Evolutionary conservation across 2,797 vertebrate genomes (phyloP), one percentile per base, ranked within the genome.

Genomic region (Syndactyla subalaris): DNA sequence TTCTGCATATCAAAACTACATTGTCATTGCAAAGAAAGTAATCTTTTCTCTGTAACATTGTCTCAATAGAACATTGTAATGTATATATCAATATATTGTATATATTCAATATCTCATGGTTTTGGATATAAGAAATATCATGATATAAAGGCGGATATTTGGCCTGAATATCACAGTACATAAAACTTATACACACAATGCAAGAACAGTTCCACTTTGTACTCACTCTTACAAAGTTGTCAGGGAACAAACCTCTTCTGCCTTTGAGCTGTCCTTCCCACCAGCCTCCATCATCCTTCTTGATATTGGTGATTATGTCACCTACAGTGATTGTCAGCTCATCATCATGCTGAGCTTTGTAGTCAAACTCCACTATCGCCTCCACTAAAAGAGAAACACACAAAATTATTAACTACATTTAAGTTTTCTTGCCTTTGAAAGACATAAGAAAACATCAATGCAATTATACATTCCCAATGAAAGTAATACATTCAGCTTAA

Each of bases 141-240:
- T 6, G 11, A 79, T 16, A 54, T 24, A 73, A 83, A 92, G 46
- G 73, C 23, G 14, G 48, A 23, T 58, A 63, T 27, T 81, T 41
- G 86, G 30, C 51, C 62, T 43, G 15, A 92, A 46, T 36, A 76
- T 48, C 55, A 84, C 20, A 79, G 34, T 46, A 88, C 34, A 86
- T 23, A 57, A 82, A 92, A 93, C 29, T 15, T 96, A 94, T 45
- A 94, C 23, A 92, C 51, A 91, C 95, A 94, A 97, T 86, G 96
- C 93, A 90, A 96, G 97, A 98, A 97, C 94, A 87, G 93, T 97
- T 97, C 95, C 94, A 97, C 97, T 98, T 98, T 98, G 96, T 98
- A 99, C 99, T 99, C 98, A 99, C 99, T 98, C 99, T 98, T 98
- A 99, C 99, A 97, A 99, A 99, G 98, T 99, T 99, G 98, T 99